Base-by-base conservation (phyloP, 2,888 invertebrate species). In the Pycnomerus fuliginosus region DNA sequence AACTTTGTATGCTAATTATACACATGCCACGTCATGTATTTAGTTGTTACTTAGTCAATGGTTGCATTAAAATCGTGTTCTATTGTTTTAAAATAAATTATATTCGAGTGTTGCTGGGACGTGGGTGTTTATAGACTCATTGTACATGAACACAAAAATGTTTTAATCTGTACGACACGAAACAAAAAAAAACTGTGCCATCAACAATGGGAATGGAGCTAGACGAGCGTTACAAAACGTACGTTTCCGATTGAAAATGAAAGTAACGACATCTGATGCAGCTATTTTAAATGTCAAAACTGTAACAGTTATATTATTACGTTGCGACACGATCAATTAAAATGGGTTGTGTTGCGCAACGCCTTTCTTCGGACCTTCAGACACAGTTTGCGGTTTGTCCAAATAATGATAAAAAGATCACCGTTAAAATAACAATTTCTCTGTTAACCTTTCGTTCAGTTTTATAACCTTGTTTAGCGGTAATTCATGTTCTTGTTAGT, bases 41-140 rank as follows among this genome's bases (percentile, higher is more conserved):
- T 67, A 65, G 66, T 65, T 69, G 70, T 69, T 64, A 64, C 64
- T 65, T 63, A 60, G 68, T 64, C 67, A 64, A 70, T 70, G 66
- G 62, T 68, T 66, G 65, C 67, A 69, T 68, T 70, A 68, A 69
- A 65, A 65, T 64, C 69, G 64, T 69, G 70, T 69, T 65, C 71
- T 67, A 71, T 71, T 71, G 71, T 71, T 68, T 67, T 61, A 64
- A 70, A 70, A 68, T 70, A 70, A 71, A 70, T 70, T 69, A 67
- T 67, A 67, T 67, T 68, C 64, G 49, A 61, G 60, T 56, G 55
- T 51, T 58, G 53, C 56, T 50, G 48, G 44, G 31, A 22, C 58
- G 70, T 71, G 64, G 69, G 71, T 67, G 71, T 67, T 65, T 67
- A 67, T 64, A 55, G 63, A 61, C 63, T 64, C 62, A 67, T 66